Evolutionary conservation across 37 sponge, comb jelly and placozoan genomes (phyloP), one percentile per base, ranked within the genome.

Genomic region (Aphrocallistes beatrix): DNA sequence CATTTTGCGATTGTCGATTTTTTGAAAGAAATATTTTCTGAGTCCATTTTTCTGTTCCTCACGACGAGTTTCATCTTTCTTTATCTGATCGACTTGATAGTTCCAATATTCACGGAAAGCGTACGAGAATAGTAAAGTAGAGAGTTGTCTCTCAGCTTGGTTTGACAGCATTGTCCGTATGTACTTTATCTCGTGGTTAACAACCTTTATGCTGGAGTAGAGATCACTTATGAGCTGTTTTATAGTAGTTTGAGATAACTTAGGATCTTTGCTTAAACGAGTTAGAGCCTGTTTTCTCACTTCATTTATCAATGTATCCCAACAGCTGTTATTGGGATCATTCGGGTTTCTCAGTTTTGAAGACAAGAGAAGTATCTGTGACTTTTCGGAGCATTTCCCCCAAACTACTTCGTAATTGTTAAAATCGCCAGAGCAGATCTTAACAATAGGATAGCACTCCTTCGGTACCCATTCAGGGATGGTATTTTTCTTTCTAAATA

Each of bases 1-100:
- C 75, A 60, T 60, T 60, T 60, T 60, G n/a, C 75, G 75, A 60
- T 32, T 60, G 10, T 60, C 75, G 8, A 60, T 60, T 60, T 60
- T 60, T 60, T 60, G 75, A 3, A 60, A 28, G n/a, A 60, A 60
- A 30, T 60, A 60, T 30, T 60, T 19, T 25, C 10, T 19, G 3
- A 60, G 34, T 21, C n/a, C 34, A 19, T 32, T 3, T 28, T 60
- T 60, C 34, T 60, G 1, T 60, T 3, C 34, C 21, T 60, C 75
- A 32, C 28, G 10, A 32, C n/a, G 10, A 30, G 34, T 6, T 60
- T 60, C n/a, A 13, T 60, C n/a, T 60, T 60, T 28, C n/a, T 25
- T 25, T 13, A 6, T 3, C n/a, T 60, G 10, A 60, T 60, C n/a
- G 10, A 1, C n/a, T 30, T 60, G 10, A 60, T 19, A 3, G 25